Evolutionary conservation across 2,888 invertebrate species (phyloP).

Genomic region (Caradrina clavipalpis): DNA sequence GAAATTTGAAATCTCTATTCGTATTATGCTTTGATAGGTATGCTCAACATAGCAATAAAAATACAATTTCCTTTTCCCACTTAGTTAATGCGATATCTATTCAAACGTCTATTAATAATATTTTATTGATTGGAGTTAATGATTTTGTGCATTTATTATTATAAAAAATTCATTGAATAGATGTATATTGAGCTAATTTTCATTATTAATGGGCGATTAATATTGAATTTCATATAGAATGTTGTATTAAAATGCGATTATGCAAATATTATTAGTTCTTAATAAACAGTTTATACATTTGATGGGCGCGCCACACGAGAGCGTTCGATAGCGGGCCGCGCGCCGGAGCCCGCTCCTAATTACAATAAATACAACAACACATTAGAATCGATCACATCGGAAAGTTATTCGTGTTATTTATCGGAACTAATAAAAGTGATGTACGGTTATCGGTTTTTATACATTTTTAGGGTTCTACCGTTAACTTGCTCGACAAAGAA

Average conservation of each 20-base stretch:
- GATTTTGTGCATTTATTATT: conserved; percentile 80
- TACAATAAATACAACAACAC: conserved; percentile 89
- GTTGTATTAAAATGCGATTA: conserved; percentile 86
- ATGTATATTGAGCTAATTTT: conserved; percentile 85
- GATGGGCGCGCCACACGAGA: conserved; percentile 83
- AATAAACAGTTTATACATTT: conserved; percentile 87
- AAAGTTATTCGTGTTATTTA: conserved; percentile 88
- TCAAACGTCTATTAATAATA: conserved; percentile 74
- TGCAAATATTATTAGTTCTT: conserved; percentile 90
- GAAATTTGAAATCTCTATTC: conserved; percentile 70
- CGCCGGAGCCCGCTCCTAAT: conserved; percentile 72
- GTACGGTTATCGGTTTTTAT: conserved; percentile 85
- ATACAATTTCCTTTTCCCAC: conserved; percentile 75
- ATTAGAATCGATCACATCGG: conserved; percentile 89
- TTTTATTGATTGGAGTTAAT: conserved; percentile 82
- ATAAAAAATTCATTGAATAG: conserved; percentile 77
- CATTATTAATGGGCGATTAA: conserved; percentile 86
- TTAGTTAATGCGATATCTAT: conserved; percentile 74
- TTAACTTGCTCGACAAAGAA: conserved; percentile 48
- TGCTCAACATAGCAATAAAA: conserved; percentile 71
- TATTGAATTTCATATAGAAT: conserved; percentile 87
- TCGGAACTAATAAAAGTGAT: conserved; percentile 89
- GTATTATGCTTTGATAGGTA: conserved; percentile 56
- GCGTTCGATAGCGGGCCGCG: conserved; percentile 43
- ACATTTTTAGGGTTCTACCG: conserved; percentile 76